These are phyloP conservation scores for Chaetura pelagica DNA, from an alignment of 2,113 vertebrate genomes.

Conservation along the genomic window DNA sequence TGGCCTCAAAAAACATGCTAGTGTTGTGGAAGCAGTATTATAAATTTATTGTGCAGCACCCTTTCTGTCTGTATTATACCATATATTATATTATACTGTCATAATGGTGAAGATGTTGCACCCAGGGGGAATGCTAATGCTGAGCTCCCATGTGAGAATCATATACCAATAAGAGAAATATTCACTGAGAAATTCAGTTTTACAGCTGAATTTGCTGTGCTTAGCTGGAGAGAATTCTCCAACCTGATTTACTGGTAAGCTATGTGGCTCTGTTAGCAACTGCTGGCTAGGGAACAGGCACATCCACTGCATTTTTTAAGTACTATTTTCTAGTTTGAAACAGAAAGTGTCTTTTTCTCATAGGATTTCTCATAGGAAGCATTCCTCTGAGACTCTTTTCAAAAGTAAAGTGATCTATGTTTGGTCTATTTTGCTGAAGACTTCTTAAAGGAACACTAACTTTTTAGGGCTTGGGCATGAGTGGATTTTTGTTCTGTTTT, in stretches of 20 bases:
- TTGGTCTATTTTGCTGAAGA: neutral
- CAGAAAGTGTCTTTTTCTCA: neutral
- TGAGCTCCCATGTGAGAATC: neutral
- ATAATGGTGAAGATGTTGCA: neutral
- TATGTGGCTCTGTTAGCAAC: neutral
- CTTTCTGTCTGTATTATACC: neutral
- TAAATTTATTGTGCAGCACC: neutral
- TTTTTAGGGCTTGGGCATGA: neutral
- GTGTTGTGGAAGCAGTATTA: neutral
- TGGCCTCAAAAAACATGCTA: neutral
- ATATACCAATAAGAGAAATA: neutral
- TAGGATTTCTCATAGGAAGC: neutral
- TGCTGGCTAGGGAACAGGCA: neutral
- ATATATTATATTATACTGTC: neutral
- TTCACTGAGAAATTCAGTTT: neutral
- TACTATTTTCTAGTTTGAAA: neutral
- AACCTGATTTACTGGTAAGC: neutral
- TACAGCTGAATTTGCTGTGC: neutral
- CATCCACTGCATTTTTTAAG: neutral
- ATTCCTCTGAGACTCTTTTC: neutral
- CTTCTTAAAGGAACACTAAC: neutral
- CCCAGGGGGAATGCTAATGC: neutral
- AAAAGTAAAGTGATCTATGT: neutral
- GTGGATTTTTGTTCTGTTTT: accelerated
- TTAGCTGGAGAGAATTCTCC: neutral